Evolutionary conservation across 1,140 invertebrate genomes (phyloP).

Genomic region (Cherax destructor): DNA sequence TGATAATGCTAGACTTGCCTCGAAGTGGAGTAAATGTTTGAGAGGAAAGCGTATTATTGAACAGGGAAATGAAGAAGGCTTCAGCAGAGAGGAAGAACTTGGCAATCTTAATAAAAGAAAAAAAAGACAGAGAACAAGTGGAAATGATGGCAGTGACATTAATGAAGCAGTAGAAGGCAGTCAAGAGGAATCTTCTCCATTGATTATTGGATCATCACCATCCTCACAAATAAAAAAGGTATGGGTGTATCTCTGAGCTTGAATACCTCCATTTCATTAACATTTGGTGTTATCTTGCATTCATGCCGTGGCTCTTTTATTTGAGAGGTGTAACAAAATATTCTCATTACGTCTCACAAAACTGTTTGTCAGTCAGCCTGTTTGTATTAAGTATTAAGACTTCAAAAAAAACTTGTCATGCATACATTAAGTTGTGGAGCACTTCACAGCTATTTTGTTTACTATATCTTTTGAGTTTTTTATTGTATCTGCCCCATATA

Average conservation of each 20-base stretch:
- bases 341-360: no score
- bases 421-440: no score
- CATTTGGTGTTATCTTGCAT: no score
- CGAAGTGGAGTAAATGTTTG: background rate
- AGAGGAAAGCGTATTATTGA: background rate
- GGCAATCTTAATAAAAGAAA: background rate
- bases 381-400: no score
- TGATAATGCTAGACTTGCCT: background rate
- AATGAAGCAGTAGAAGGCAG: background rate
- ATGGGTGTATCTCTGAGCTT: background rate
- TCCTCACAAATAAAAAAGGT: slow-evolving; percentile 44
- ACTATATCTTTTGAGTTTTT: no score
- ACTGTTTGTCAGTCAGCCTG: no score
- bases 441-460: no score
- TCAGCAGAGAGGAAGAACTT: background rate
- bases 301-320: no score
- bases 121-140: background rate
- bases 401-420: no score
- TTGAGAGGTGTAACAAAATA: no score
- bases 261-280: no score
- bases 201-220: slow-evolving; percentile 40
- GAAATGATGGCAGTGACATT: background rate
- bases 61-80: background rate
- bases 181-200: background rate
- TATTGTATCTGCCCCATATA: no score